Evolutionary conservation across 2,888 invertebrate genomes (phyloP).

Genomic region (Clivina fossor): DNA sequence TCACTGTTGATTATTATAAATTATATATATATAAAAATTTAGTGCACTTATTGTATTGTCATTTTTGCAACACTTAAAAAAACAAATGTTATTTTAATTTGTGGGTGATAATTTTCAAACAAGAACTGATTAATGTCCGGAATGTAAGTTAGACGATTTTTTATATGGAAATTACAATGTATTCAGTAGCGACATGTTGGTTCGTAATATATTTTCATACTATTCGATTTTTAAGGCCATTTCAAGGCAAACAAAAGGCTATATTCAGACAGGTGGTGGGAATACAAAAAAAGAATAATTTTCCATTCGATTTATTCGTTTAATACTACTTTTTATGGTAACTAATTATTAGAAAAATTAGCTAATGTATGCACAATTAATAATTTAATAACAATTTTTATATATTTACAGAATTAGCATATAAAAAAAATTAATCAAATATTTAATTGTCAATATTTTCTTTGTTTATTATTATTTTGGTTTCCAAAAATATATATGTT

Average conservation of each 20-base stretch:
- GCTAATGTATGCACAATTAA: too few relatives aligned
- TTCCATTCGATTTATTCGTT: too few relatives aligned
- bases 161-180: slow-evolving; percentile 16
- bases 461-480: too few relatives aligned
- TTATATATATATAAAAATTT: slow-evolving; percentile 4
- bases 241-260: too few relatives aligned
- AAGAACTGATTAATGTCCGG: slow-evolving; percentile 16
- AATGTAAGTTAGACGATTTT: slow-evolving; percentile 18
- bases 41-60: slow-evolving; percentile 14
- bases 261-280: too few relatives aligned
- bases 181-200: slow-evolving; percentile 18
- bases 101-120: slow-evolving; percentile 24
- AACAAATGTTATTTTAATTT: slow-evolving; percentile 16
- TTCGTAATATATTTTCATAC: slow-evolving; percentile 25
- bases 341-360: too few relatives aligned
- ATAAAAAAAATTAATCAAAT: too few relatives aligned
- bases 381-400: too few relatives aligned
- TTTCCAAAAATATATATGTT: too few relatives aligned
- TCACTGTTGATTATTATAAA: slow-evolving; percentile 9
- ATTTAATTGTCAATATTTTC: too few relatives aligned
- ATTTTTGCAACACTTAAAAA: slow-evolving; percentile 11
- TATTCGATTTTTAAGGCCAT: slow-evolving; percentile 21
- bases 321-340: too few relatives aligned
- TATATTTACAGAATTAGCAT: slow-evolving; percentile 20
- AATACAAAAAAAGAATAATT: too few relatives aligned